Evolutionary conservation across 2,888 invertebrate species (phyloP).

Genomic region (Perizoma affinitatum): DNA sequence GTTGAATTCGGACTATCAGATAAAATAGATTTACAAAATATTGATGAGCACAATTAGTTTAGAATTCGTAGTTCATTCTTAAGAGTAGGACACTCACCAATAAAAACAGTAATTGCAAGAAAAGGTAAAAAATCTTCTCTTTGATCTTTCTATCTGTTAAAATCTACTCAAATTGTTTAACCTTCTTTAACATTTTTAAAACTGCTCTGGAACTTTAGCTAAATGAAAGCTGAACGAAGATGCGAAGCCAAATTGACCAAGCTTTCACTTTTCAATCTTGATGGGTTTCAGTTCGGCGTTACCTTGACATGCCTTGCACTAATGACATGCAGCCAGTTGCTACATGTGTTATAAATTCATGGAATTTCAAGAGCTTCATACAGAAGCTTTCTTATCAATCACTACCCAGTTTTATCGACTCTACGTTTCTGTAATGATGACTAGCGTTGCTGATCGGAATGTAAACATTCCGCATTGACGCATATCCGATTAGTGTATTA

Average conservation of each 20-base stretch:
- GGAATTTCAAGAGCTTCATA: conserved; percentile 23
- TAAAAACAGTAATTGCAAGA: no score
- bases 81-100: no score
- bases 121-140: no score
- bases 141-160: neutral
- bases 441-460: conserved; percentile 51
- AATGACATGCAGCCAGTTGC: conserved; percentile 3
- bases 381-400: conserved; percentile 39
- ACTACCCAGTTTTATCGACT: conserved; percentile 27
- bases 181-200: no score
- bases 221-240: conserved; percentile 9
- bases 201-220: conserved; percentile 6
- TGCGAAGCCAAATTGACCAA: conserved; percentile 1
- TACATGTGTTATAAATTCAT: neutral
- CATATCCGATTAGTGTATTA: conserved; percentile 46
- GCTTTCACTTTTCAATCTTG: conserved; percentile 4
- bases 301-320: conserved; percentile 17
- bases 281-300: neutral
- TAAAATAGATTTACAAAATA: no score
- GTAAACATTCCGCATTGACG: conserved; percentile 64
- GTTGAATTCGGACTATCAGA: no score
- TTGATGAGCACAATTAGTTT: no score
- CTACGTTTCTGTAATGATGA: conserved; percentile 52
- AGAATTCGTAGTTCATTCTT: no score
- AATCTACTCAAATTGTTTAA: no score